Evolutionary conservation across 2,797 vertebrate genomes (phyloP), one percentile per base, ranked within the genome.

Genomic region (Synaphobranchus kaupii): DNA sequence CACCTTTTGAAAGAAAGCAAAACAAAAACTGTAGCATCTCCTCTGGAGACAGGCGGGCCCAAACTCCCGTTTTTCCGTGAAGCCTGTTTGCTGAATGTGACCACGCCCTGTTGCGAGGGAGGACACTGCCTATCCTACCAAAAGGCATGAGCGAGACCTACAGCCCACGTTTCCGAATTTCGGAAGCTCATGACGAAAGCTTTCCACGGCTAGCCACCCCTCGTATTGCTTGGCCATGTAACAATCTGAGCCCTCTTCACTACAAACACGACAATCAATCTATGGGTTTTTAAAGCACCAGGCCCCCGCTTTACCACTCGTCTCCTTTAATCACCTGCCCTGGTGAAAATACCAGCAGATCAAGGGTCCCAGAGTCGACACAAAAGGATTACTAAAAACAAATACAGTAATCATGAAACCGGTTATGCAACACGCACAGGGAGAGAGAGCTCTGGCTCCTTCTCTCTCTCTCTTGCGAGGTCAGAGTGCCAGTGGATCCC

Each of bases 241-340:
- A 12, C 71, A 76, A 76, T 39, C 68, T 39, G 31, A 39, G 34
- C 34, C 71, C 71, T 87, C 63, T 85, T n/a, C 85, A 83, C 54
- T 84, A 88, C 83, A 87, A 89, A 76, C 25, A 73, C 83, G 12
- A 0, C 22, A 39, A 39, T 20, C 88, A 88, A 85, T 89, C 66
- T 88, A 73, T n/a, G 83, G 7, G 71, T 56, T 87, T 60, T n/a
- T 82, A 80, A 60, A 68, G 91, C 86, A 90, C 25, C 84, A 20
- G 73, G 31, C 48, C 86, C 87, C 90, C 89, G 68, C 85, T 91
- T 90, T 80, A 84, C 58, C 76, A 86, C 52, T 86, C 22, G 44
- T 48, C 39, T 47, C 76, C 44, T 76, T 78, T 52, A 71, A 71
- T 87, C 91, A 88, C 68, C 60, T 28, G 34, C 39, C 20, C 7